phyloP scores from a whole-genome alignment of 1,140 invertebrate species.

The Drosophila novamexicana region DNA sequence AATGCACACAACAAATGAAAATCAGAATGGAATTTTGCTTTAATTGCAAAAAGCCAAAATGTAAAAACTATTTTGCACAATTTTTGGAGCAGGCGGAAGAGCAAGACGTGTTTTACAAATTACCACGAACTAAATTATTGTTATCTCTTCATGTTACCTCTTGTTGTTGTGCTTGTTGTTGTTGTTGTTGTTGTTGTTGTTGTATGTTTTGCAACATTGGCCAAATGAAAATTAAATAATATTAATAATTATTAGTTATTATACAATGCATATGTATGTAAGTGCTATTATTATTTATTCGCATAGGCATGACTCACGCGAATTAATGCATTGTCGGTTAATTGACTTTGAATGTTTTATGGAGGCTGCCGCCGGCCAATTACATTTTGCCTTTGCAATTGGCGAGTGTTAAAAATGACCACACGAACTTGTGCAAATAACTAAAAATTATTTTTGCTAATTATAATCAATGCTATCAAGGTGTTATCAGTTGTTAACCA shows the following conservation, averaged over 20 bases:
- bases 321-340: slow-evolving; percentile 30
- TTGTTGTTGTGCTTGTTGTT: slow-evolving; percentile 3
- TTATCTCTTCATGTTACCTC: slow-evolving; percentile 8
- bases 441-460: neutral
- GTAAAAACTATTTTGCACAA: slow-evolving; percentile 12
- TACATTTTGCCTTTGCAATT: slow-evolving; percentile 17
- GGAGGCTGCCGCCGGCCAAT: neutral
- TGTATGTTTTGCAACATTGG: slow-evolving; percentile 28
- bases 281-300: slow-evolving; percentile 22
- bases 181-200: slow-evolving; percentile 1
- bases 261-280: neutral
- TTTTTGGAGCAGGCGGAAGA: neutral
- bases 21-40: slow-evolving; percentile 37
- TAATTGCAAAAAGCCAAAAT: slow-evolving; percentile 40
- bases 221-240: slow-evolving; percentile 31
- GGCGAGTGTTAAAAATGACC: slow-evolving; percentile 11
- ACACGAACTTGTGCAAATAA: slow-evolving; percentile 9
- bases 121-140: slow-evolving; percentile 21
- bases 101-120: slow-evolving; percentile 14
- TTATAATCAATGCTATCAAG: slow-evolving; percentile 8
- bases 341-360: slow-evolving; percentile 42
- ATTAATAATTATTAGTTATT: slow-evolving; percentile 36
- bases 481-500: slow-evolving; percentile 9
- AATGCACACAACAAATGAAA: slow-evolving; percentile 6
- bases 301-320: slow-evolving; percentile 15